phyloP scores from a whole-genome alignment of 2,113 vertebrate genomes.

The Arothron firmamentum region DNA sequence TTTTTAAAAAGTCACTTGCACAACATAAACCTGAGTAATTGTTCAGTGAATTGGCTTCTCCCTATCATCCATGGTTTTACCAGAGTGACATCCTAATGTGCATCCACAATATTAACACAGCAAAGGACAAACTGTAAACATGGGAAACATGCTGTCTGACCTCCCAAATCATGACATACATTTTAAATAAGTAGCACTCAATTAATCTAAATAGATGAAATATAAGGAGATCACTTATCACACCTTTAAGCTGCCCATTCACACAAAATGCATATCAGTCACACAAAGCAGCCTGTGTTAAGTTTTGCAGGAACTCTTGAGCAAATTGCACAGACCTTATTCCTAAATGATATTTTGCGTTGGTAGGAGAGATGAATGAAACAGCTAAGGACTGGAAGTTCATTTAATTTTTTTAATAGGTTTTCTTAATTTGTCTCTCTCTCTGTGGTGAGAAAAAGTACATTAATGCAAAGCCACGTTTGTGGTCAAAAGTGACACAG shows the following conservation, averaged over 20 bases:
- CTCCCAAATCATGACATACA: not conserved
- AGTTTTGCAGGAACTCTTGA: too few relatives aligned
- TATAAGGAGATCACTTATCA: too few relatives aligned
- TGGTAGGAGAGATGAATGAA: not conserved
- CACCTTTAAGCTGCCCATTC: too few relatives aligned
- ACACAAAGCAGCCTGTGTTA: not conserved
- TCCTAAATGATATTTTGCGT: not conserved
- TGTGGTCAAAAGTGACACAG: too few relatives aligned
- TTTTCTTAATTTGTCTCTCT: too few relatives aligned
- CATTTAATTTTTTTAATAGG: not conserved
- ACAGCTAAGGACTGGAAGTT: constrained; percentile 5
- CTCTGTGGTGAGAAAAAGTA: too few relatives aligned
- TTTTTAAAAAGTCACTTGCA: constrained; percentile 16
- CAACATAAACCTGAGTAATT: constrained; percentile 56
- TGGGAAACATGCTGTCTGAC: constrained; percentile 16
- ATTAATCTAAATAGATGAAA: too few relatives aligned
- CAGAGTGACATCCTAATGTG: constrained; percentile 2
- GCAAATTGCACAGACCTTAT: not conserved
- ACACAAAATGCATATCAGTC: not conserved
- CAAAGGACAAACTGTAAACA: too few relatives aligned
- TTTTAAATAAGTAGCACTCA: too few relatives aligned
- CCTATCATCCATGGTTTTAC: constrained; percentile 21
- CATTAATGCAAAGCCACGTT: too few relatives aligned
- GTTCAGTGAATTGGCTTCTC: constrained; percentile 40
- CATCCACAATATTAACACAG: constrained; percentile 12